Conservation (phyloP, 2,888 invertebrate species). For the Lacanobia oleracea region DNA sequence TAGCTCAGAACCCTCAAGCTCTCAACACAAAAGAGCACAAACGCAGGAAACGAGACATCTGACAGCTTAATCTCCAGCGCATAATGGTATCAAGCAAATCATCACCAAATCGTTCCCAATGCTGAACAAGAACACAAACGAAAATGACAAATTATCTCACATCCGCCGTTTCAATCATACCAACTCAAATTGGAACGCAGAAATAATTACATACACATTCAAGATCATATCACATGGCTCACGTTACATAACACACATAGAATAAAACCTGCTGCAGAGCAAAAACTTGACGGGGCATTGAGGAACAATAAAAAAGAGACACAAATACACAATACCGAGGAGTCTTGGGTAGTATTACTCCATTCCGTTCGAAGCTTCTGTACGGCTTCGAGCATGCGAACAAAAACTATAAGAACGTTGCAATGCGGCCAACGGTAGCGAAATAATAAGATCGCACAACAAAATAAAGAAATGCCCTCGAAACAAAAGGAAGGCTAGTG, state of each 20-base stretch:
- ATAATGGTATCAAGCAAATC: constrained; percentile 60
- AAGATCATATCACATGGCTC: constrained; percentile 75
- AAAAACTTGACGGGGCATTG: constrained; percentile 82
- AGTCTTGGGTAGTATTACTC: constrained; percentile 87
- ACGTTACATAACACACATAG: constrained; percentile 81
- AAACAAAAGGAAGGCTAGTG: constrained; percentile 89
- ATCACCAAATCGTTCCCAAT: constrained; percentile 46
- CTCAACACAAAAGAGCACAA: constrained; percentile 29
- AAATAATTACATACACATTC: constrained; percentile 74
- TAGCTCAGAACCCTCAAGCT: not conserved
- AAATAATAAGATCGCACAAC: constrained; percentile 90
- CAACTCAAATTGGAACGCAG: constrained; percentile 76
- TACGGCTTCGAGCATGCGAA: constrained; percentile 78
- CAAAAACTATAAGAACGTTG: constrained; percentile 85
- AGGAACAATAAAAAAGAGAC: constrained; percentile 78
- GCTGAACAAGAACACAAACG: constrained; percentile 63
- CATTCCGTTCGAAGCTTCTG: constrained; percentile 84
- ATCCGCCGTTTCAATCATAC: constrained; percentile 78
- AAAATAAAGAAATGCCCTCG: constrained; percentile 89
- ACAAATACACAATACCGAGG: constrained; percentile 88
- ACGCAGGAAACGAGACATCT: constrained; percentile 53
- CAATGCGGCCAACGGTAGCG: constrained; percentile 89
- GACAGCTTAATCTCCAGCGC: constrained; percentile 55
- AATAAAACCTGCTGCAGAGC: constrained; percentile 71
- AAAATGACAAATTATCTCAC: constrained; percentile 72